Conservation (phyloP, 2,888 invertebrate species). For the Megamerina dolium region DNA sequence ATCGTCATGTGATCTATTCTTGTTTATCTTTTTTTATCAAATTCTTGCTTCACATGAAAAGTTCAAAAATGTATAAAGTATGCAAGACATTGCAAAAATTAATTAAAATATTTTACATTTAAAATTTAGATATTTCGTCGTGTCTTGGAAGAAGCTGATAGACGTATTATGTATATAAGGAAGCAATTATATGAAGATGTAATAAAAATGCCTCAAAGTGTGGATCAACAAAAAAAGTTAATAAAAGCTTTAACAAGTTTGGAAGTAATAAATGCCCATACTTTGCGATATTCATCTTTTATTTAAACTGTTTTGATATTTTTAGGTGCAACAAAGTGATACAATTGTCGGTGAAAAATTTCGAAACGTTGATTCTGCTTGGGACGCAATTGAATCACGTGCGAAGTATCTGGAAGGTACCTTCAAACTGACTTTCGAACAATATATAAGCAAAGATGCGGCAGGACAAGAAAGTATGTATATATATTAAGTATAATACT, state of each 20-base stretch:
- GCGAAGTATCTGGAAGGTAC: conserved; percentile 64
- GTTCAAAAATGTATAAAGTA: no score
- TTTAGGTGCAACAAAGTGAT: conserved; percentile 41
- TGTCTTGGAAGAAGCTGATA: conserved; percentile 87
- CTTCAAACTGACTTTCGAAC: conserved; percentile 45
- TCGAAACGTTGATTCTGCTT: conserved; percentile 79
- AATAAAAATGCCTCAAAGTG: conserved; percentile 81
- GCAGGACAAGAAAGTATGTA: conserved; percentile 35
- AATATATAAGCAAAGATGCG: conserved; percentile 41
- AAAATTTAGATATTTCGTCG: conserved; percentile 67
- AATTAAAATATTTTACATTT: background rate
- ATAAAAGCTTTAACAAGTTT: conserved; percentile 74
- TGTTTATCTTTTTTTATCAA: no score
- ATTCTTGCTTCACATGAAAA: no score
- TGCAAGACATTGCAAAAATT: background rate
- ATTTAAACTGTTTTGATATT: no score
- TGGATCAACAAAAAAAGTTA: conserved; percentile 92
- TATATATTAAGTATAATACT: no score
- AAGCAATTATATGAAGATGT: conserved; percentile 75
- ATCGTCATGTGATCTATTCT: no score
- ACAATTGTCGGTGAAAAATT: conserved; percentile 41
- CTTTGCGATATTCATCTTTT: background rate
- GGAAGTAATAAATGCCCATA: conserved; percentile 51
- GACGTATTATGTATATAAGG: conserved; percentile 74
- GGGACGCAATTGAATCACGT: conserved; percentile 86